Evolutionary conservation across 2,113 vertebrate genomes (phyloP).

Genomic region (Corydoras sp.): DNA sequence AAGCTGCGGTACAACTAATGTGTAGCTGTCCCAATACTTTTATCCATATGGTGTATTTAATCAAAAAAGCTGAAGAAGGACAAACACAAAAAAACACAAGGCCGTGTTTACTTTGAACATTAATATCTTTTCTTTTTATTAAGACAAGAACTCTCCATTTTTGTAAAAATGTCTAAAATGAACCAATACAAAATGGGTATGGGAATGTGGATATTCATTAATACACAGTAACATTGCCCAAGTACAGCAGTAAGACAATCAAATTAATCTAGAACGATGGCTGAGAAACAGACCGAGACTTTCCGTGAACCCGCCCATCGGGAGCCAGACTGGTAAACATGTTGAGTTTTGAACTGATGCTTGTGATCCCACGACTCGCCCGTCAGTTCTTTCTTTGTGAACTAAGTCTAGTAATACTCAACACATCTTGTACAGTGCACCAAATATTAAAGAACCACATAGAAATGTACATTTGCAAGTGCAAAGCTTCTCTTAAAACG

Average conservation of each 20-base stretch:
- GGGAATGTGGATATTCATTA: slow-evolving; percentile 74
- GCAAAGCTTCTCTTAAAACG: slow-evolving; percentile 53
- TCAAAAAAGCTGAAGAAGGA: no score
- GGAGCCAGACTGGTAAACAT: slow-evolving; percentile 37
- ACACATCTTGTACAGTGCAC: slow-evolving; percentile 68
- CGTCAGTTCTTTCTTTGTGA: slow-evolving; percentile 54
- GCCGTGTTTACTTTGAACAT: slow-evolving; percentile 68
- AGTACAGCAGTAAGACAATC: slow-evolving; percentile 74
- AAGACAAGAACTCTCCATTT: slow-evolving; percentile 79
- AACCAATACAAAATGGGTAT: slow-evolving; percentile 81
- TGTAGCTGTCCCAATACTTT: no score
- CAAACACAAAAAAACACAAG: slow-evolving; percentile 39
- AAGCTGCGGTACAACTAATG: no score
- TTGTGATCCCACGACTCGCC: slow-evolving; percentile 8
- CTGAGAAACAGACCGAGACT: slow-evolving; percentile 55
- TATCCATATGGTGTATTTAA: no score
- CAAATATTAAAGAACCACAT: slow-evolving; percentile 69
- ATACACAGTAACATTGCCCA: slow-evolving; percentile 74
- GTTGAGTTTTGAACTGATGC: slow-evolving; percentile 53
- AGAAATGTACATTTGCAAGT: slow-evolving; percentile 68
- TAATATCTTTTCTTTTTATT: slow-evolving; percentile 79
- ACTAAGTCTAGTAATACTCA: slow-evolving; percentile 67
- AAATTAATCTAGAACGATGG: slow-evolving; percentile 54
- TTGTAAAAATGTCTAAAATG: slow-evolving; percentile 83
- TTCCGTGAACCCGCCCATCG: slow-evolving; percentile 44